Percentiles rank a stretch among this genome's conserved stretches.
phyloP scores from a whole-genome alignment of 2,797 vertebrate species.

The Danio choprae region DNA sequence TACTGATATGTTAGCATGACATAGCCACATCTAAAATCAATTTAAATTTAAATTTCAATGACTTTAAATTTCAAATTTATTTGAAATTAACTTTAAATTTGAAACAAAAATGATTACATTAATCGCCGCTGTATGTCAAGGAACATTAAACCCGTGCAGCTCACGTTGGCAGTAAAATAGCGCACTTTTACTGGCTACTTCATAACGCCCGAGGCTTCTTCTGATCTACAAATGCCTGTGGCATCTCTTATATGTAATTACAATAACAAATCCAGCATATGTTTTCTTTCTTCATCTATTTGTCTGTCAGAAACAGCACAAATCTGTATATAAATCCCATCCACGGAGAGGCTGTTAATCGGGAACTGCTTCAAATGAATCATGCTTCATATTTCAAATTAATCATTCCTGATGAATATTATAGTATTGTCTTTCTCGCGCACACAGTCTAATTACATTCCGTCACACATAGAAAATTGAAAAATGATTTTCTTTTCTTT shows the following conservation, averaged over 20 bases:
- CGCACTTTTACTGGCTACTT: neutral
- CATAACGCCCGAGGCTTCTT: constrained; percentile 6
- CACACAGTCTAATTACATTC: constrained; percentile 55
- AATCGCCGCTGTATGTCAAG: neutral
- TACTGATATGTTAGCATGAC: too few relatives aligned
- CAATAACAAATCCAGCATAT: constrained; percentile 41
- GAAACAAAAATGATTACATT: too few relatives aligned
- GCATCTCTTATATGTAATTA: constrained; percentile 44
- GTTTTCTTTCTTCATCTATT: constrained; percentile 37
- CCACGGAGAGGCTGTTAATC: constrained; percentile 29
- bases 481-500: constrained; percentile 53
- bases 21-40: too few relatives aligned
- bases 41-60: too few relatives aligned
- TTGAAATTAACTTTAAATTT: too few relatives aligned
- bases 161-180: constrained; percentile 24
- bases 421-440: constrained; percentile 52
- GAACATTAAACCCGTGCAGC: constrained; percentile 6
- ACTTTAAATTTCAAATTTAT: too few relatives aligned
- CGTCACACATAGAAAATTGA: constrained; percentile 51
- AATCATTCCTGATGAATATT: constrained; percentile 48
- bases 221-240: neutral
- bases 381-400: constrained; percentile 47
- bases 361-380: constrained; percentile 47
- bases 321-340: constrained; percentile 27
- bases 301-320: constrained; percentile 32